Evolutionary conservation across 2,797 vertebrate species (phyloP).

Genomic region (Sphenopsis melanotis): DNA sequence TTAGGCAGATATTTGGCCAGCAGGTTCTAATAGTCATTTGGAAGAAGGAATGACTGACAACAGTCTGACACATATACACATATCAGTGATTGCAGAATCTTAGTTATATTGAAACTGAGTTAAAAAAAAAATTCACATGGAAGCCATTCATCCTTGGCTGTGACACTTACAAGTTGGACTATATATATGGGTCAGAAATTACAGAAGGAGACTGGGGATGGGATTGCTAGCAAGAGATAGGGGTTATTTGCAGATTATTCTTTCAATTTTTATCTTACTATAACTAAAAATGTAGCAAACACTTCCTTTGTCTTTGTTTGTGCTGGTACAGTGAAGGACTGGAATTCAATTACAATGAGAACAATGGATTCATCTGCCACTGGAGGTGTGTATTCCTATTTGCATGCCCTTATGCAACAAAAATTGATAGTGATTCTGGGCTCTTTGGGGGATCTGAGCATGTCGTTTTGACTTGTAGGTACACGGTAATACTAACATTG

Average conservation of each 20-base stretch:
- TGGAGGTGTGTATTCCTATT: conserved; percentile 69
- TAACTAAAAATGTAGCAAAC: background rate
- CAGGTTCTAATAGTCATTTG: background rate
- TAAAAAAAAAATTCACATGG: background rate
- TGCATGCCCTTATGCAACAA: background rate
- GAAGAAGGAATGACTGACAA: background rate
- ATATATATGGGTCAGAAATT: background rate
- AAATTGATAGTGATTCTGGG: background rate
- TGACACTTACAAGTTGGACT: background rate
- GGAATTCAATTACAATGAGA: conserved; percentile 69
- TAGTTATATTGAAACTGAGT: background rate
- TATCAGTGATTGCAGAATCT: background rate
- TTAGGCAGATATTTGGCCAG: background rate
- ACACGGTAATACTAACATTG: background rate
- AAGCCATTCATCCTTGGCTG: background rate
- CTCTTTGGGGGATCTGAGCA: background rate
- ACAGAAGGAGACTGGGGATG: background rate
- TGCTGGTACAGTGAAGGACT: conserved; percentile 66
- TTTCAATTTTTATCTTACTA: background rate
- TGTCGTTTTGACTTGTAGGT: background rate
- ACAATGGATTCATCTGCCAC: conserved; percentile 71
- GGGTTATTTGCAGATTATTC: background rate
- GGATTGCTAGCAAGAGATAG: background rate
- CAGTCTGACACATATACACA: background rate
- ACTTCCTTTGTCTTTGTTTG: background rate